Conservation (phyloP, 1,140 invertebrate species). For the Batillaria attramentaria region DNA sequence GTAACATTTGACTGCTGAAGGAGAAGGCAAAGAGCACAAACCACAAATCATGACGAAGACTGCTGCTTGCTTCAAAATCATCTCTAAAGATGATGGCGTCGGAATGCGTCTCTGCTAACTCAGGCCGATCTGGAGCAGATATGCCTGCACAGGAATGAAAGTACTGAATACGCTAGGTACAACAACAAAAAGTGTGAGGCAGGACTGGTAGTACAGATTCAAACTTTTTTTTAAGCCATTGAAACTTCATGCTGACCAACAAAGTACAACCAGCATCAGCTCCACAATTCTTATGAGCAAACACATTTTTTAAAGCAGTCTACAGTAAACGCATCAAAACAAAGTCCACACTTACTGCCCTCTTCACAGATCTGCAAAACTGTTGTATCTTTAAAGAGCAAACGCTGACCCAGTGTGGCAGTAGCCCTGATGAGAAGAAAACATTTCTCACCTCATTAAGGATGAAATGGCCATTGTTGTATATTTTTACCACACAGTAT, state of each 20-base stretch:
- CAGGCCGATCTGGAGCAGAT: slow-evolving; percentile 50
- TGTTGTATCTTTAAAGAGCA: slow-evolving; percentile 71
- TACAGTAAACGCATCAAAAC: too few relatives aligned
- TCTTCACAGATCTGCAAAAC: slow-evolving; percentile 71
- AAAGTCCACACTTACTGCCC: slow-evolving; percentile 65
- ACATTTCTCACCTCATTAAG: too few relatives aligned
- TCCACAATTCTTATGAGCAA: too few relatives aligned
- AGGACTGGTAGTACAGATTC: background rate
- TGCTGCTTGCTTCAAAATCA: slow-evolving; percentile 68
- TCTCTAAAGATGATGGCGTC: slow-evolving; percentile 69
- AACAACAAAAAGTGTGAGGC: background rate
- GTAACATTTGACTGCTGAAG: too few relatives aligned
- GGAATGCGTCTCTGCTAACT: slow-evolving; percentile 60
- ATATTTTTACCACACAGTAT: too few relatives aligned
- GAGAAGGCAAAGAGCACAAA: slow-evolving; percentile 44
- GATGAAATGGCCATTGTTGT: too few relatives aligned
- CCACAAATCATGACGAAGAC: slow-evolving; percentile 56
- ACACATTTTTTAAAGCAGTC: too few relatives aligned
- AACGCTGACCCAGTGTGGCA: slow-evolving; percentile 65
- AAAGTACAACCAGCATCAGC: too few relatives aligned
- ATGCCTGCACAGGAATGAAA: slow-evolving; percentile 17
- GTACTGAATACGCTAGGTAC: background rate
- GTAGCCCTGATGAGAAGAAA: slow-evolving; percentile 62
- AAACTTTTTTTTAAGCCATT: too few relatives aligned
- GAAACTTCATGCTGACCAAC: too few relatives aligned